These are phyloP conservation scores for Oryzias melastigma DNA, from an alignment of 2,113 vertebrate genomes.

Conservation along the genomic window DNA sequence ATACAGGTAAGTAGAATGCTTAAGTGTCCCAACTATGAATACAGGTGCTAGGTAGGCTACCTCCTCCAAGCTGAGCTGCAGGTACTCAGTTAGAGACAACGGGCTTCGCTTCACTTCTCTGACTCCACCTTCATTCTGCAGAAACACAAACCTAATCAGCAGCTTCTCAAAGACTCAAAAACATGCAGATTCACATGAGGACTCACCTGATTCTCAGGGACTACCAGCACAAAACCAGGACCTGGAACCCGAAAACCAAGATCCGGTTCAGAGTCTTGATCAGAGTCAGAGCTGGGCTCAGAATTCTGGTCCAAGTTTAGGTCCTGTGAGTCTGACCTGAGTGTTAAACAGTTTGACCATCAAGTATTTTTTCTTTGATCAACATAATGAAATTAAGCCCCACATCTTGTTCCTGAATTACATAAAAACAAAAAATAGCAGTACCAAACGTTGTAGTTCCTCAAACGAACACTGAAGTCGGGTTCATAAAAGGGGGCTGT, in stretches of 20 bases:
- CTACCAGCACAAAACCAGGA: constrained; percentile 55
- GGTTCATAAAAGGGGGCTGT: no score
- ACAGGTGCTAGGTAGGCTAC: constrained; percentile 57
- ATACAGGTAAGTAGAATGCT: neutral
- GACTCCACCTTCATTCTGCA: constrained; percentile 56
- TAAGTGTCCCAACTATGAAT: neutral
- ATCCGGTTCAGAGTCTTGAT: neutral
- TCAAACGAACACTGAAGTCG: no score
- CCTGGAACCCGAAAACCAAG: constrained; percentile 27
- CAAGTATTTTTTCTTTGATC: no score
- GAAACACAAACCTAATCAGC: constrained; percentile 14
- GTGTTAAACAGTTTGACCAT: neutral
- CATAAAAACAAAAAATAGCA: no score
- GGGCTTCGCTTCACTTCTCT: constrained; percentile 84
- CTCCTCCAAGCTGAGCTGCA: constrained; percentile 94
- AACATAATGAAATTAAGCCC: no score
- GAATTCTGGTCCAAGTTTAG: neutral
- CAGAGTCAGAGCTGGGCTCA: constrained; percentile 9
- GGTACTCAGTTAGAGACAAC: constrained; percentile 82
- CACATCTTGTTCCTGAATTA: no score
- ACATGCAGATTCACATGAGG: neutral
- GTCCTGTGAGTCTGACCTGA: constrained; percentile 8
- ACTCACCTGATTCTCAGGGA: constrained; percentile 45
- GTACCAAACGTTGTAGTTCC: no score
- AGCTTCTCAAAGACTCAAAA: neutral